Conservation (phyloP, 2,113 vertebrate genomes). For the Miniopterus natalensis region DNA sequence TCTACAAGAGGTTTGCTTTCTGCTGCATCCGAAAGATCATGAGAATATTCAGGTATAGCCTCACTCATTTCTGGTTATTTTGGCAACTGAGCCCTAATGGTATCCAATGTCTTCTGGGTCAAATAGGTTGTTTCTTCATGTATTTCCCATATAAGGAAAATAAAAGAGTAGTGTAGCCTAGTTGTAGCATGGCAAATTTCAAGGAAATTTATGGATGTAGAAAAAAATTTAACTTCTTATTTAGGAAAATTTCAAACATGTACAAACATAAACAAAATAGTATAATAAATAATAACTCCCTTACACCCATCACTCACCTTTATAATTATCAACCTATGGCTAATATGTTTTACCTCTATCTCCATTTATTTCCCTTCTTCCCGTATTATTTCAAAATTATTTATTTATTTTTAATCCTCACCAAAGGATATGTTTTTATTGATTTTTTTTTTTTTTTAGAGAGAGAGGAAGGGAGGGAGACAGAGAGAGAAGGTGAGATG, state of each 20-base stretch:
- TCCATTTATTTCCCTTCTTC: not conserved
- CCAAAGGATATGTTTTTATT: too few species aligned
- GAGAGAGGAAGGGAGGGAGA: too few species aligned
- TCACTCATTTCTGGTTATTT: not conserved
- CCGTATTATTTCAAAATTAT: not conserved
- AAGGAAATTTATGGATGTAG: not conserved
- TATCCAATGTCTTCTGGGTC: not conserved
- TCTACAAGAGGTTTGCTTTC: conserved; percentile 90
- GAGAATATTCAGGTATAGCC: conserved; percentile 89
- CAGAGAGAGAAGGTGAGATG: too few species aligned
- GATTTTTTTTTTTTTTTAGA: too few species aligned
- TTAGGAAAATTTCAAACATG: conserved; percentile 11
- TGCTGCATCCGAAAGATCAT: conserved; percentile 89
- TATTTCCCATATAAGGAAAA: not conserved
- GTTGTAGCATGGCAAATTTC: not conserved
- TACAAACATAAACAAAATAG: not conserved
- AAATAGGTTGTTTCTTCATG: not conserved
- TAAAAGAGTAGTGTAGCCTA: not conserved
- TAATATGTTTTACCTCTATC: not conserved
- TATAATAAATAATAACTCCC: not conserved
- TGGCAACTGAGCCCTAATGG: not conserved
- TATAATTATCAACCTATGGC: not conserved
- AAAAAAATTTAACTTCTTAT: conserved; percentile 36
- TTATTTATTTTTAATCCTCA: too few species aligned
- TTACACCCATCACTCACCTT: not conserved